Percentiles rank a stretch among this genome's conserved stretches.
Conservation (phyloP, 1,140 invertebrate genomes). For the Drosophila athabasca region DNA sequence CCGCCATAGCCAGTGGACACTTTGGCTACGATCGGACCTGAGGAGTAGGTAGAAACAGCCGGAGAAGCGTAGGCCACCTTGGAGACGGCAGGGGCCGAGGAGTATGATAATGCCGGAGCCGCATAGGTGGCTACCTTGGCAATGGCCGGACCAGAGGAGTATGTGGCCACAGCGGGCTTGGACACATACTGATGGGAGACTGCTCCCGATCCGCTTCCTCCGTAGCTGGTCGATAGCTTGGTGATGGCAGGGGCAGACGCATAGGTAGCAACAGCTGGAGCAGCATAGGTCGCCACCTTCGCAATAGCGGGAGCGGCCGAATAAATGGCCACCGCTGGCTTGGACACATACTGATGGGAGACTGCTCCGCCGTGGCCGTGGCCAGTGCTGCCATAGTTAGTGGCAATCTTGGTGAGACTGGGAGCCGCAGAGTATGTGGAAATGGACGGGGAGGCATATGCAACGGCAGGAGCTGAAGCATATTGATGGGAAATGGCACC, state of each 20-base stretch:
- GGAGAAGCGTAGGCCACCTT: conserved; percentile 53
- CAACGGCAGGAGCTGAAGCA: conserved; percentile 18
- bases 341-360: conserved; percentile 70
- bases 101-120: not conserved
- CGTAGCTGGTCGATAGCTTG: conserved; percentile 21
- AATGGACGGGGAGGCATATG: conserved; percentile 43
- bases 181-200: conserved; percentile 42
- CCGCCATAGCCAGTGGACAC: conserved; percentile 22
- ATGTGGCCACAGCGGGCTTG: conserved; percentile 49
- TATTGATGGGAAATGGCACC: conserved; percentile 60
- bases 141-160: conserved; percentile 39
- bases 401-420: conserved; percentile 23
- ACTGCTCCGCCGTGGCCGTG: conserved; percentile 53
- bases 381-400: conserved; percentile 22
- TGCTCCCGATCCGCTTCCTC: conserved; percentile 18
- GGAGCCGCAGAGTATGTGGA: conserved; percentile 39
- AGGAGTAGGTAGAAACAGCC: conserved; percentile 30
- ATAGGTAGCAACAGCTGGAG: conserved; percentile 20
- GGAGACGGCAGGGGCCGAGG: conserved; percentile 39
- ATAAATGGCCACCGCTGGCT: conserved; percentile 39
- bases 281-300: conserved; percentile 35
- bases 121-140: conserved; percentile 33
- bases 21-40: conserved; percentile 51
- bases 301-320: conserved; percentile 17
- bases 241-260: conserved; percentile 36